Evolutionary conservation across 2,113 vertebrate species (phyloP), one percentile per base, ranked within the genome.

Genomic region (Dryoscopus gambensis): DNA sequence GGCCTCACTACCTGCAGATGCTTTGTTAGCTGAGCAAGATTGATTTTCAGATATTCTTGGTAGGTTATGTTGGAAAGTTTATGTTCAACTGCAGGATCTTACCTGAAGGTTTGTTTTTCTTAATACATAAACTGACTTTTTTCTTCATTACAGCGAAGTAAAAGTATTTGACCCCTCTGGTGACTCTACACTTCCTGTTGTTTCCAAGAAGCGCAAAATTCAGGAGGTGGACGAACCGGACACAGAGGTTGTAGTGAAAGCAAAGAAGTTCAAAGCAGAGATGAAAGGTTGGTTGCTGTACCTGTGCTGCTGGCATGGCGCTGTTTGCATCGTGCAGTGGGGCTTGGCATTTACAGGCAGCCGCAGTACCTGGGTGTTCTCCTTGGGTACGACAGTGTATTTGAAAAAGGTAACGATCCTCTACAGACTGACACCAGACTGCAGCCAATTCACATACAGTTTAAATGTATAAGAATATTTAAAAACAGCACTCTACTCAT

Each of bases 101-200:
- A 65, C 31, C 47, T 65, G 52, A 28, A 28, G 25, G 4, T 9
- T 64, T n/a, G 20, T 39, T 81, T 4, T 44, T 91, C 20, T 81
- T 76, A 7, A 30, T 68, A 18, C 9, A 40, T 55, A 30, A 67
- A n/a, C 21, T 35, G 63, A 28, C 46, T 68, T 70, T 56, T 91
- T 88, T 73, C 55, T 71, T 86, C 63, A 7, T 97, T 96, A 70
- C 95, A 99, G 99, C 13, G 99, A 99, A 93, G 94, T 99, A 73
- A 99, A 98, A 95, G 86, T 98, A 12, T 99, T 99, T 3, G 99
- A 99, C 89, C 99, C 99, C 6, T 99, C 99, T 37, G 99, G 98
- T 12, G 99, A 99, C 76, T 99, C 99, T 0, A 99, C 99, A 0
- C 98, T 99, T 63, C 99, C 99, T 50, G 94, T 98, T 50, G 98